Conservation (phyloP, 2,113 vertebrate species). For the Psophia crepitans region DNA sequence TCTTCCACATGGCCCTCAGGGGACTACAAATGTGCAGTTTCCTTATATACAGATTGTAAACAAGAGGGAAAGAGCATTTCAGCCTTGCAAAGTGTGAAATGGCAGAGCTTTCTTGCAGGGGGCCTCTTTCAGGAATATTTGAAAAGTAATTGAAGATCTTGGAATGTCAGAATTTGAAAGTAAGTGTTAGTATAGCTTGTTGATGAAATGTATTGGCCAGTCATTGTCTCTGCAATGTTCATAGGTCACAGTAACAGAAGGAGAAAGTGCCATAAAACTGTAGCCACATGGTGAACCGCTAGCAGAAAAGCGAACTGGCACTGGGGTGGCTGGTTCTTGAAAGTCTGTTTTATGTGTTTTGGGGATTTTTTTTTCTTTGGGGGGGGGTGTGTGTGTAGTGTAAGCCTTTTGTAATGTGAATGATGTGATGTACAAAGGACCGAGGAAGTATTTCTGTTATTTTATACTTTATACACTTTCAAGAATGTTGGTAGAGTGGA, state of each 20-base stretch:
- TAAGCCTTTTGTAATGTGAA: background rate
- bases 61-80: background rate
- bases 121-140: background rate
- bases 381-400: too few species aligned
- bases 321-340: background rate
- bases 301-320: fast-evolving
- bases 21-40: background rate
- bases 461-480: background rate
- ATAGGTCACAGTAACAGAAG: background rate
- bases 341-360: background rate
- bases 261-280: background rate
- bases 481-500: background rate
- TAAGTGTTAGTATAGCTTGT: background rate
- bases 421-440: background rate
- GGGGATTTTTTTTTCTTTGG: too few species aligned
- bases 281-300: background rate
- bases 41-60: background rate
- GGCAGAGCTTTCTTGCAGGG: background rate
- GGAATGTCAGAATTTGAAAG: background rate
- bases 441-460: background rate
- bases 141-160: background rate
- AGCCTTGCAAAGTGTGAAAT: background rate
- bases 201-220: background rate
- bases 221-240: background rate
- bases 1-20: background rate